phyloP scores from a whole-genome alignment of 2,888 invertebrate genomes.

The Hydrotaea diabolus region DNA sequence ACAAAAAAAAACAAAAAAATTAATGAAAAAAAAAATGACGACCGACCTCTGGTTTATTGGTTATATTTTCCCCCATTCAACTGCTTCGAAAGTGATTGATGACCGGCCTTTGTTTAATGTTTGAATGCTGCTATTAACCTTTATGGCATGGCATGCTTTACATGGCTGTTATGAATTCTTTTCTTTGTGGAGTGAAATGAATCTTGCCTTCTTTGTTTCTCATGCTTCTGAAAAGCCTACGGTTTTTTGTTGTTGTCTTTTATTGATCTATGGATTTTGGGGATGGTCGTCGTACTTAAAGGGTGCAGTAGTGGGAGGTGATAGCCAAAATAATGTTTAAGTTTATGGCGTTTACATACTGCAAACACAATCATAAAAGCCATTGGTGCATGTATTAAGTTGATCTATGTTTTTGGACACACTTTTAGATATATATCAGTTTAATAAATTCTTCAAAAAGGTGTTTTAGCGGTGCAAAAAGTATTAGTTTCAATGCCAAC shows the following conservation, averaged over 20 bases:
- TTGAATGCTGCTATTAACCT: constrained; percentile 21
- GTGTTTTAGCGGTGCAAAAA: too few relatives aligned
- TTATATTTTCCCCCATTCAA: neutral
- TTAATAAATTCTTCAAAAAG: too few relatives aligned
- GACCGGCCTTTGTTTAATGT: constrained; percentile 9
- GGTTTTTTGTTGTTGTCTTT: too few relatives aligned
- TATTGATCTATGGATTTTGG: neutral
- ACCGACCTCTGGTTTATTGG: neutral
- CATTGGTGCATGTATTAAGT: too few relatives aligned
- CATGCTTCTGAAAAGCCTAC: neutral
- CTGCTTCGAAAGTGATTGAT: constrained; percentile 9
- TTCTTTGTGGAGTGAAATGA: neutral
- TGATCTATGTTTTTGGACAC: too few relatives aligned
- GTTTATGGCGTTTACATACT: too few relatives aligned
- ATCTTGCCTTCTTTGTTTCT: neutral
- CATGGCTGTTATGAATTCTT: neutral
- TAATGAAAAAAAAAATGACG: neutral
- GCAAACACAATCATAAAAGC: too few relatives aligned
- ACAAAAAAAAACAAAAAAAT: neutral
- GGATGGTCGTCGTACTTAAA: too few relatives aligned
- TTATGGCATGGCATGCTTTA: neutral
- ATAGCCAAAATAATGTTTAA: too few relatives aligned
- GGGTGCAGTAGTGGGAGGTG: too few relatives aligned
- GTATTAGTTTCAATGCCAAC: too few relatives aligned
- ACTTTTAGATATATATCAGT: too few relatives aligned